Evolutionary conservation across 2,888 invertebrate genomes (phyloP).

Genomic region (Laspeyria flexula): DNA sequence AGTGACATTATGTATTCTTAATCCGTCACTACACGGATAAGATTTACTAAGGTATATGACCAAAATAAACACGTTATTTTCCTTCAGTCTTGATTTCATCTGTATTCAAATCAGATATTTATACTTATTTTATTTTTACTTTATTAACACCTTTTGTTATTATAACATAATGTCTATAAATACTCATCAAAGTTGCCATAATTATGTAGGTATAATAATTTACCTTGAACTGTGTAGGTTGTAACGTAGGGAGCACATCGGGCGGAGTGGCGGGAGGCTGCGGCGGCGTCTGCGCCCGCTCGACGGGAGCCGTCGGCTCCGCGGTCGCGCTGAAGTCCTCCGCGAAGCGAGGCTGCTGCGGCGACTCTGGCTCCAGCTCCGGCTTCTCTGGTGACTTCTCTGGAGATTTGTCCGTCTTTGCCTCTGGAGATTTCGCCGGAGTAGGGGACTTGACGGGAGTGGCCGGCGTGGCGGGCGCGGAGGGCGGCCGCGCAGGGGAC

Average conservation of each 20-base stretch:
- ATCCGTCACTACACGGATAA: too few relatives aligned
- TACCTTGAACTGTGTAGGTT: constrained; percentile 80
- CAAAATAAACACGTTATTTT: too few relatives aligned
- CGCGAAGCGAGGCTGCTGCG: constrained; percentile 69
- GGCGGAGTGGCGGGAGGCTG: constrained; percentile 88
- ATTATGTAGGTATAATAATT: too few relatives aligned
- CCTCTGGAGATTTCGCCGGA: constrained; percentile 74
- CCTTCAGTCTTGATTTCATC: too few relatives aligned
- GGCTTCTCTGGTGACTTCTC: constrained; percentile 74
- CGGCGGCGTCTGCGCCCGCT: constrained; percentile 76
- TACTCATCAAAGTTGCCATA: too few relatives aligned
- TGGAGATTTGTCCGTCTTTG: constrained; percentile 84
- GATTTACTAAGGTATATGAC: too few relatives aligned
- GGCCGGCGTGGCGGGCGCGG: constrained; percentile 84
- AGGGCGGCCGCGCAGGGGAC: constrained; percentile 87
- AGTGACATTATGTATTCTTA: too few relatives aligned
- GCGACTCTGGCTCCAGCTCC: constrained; percentile 75
- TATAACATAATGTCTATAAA: background rate
- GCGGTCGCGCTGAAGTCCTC: constrained; percentile 76
- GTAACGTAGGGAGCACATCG: constrained; percentile 75
- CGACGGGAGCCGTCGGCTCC: constrained; percentile 87
- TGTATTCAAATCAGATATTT: too few relatives aligned
- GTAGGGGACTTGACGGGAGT: constrained; percentile 81
- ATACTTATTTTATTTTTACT: too few relatives aligned
- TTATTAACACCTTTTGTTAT: background rate